phyloP scores from a whole-genome alignment of 2,797 vertebrate genomes.

The Potorous gilbertii region DNA sequence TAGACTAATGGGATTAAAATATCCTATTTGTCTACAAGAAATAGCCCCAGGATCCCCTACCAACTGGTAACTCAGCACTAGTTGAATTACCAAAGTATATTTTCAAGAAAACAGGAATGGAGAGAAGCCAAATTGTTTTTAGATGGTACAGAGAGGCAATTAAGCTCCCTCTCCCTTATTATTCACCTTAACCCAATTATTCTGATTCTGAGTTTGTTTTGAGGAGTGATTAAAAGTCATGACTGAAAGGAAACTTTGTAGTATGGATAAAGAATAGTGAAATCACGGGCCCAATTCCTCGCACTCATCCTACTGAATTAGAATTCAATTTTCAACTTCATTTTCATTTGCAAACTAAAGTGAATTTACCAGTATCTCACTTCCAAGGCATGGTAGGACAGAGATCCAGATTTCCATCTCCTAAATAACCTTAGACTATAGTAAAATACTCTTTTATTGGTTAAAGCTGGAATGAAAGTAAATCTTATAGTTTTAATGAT shows the following conservation, averaged over 20 bases:
- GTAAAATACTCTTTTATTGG: neutral
- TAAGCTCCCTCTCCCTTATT: neutral
- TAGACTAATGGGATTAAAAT: neutral
- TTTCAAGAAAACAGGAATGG: neutral
- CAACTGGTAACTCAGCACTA: neutral
- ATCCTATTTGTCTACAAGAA: neutral
- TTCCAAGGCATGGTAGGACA: neutral
- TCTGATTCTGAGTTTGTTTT: neutral
- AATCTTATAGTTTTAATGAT: constrained; percentile 12
- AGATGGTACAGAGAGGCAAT: neutral
- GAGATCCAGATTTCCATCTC: neutral
- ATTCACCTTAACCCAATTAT: neutral
- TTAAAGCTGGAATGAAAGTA: neutral
- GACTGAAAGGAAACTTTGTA: neutral
- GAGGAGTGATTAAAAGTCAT: neutral
- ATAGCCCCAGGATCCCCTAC: neutral
- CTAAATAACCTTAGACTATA: neutral
- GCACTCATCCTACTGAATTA: neutral
- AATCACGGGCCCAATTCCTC: neutral
- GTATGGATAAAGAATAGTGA: neutral
- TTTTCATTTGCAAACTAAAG: neutral
- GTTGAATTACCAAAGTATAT: neutral
- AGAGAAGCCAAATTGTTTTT: neutral
- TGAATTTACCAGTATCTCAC: neutral
- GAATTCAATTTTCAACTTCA: neutral